Percentiles rank a stretch among this genome's conserved stretches.
These are phyloP conservation scores for Hemistola chrysoprasaria DNA, from an alignment of 2,888 invertebrate species.

Conservation along the genomic window DNA sequence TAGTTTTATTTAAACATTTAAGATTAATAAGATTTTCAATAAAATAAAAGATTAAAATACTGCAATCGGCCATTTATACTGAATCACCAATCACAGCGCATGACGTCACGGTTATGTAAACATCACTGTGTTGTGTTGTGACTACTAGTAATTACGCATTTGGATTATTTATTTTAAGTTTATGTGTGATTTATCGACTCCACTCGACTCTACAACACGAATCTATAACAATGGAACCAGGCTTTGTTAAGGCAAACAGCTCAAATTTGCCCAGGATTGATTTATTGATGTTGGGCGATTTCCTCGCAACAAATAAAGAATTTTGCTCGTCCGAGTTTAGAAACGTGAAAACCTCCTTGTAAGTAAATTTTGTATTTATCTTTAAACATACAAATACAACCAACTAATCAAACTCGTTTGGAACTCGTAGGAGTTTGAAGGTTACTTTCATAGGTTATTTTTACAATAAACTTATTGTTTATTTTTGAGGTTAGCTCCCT, in stretches of 20 bases:
- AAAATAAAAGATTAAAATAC: slow-evolving; percentile 2
- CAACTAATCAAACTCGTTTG: too few relatives aligned
- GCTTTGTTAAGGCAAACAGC: too few relatives aligned
- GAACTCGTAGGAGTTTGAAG: too few relatives aligned
- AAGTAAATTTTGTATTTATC: slow-evolving; percentile 7
- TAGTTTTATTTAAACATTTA: too few relatives aligned
- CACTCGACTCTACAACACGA: neutral
- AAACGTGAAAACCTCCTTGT: slow-evolving; percentile 13
- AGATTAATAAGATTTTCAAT: slow-evolving; percentile 1
- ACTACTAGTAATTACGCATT: neutral
- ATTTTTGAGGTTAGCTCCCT: slow-evolving; percentile 10
- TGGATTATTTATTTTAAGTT: neutral
- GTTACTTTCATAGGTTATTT: slow-evolving; percentile 5
- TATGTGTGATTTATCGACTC: neutral
- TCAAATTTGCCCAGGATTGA: slow-evolving; percentile 15
- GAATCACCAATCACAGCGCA: neutral
- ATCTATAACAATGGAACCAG: neutral
- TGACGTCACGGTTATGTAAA: too few relatives aligned
- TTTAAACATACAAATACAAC: too few relatives aligned
- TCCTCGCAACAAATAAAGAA: slow-evolving; percentile 10
- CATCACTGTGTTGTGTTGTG: neutral
- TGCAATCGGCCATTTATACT: slow-evolving; percentile 3
- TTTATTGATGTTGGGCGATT: slow-evolving; percentile 11
- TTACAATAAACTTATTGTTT: slow-evolving; percentile 8
- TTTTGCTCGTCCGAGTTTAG: slow-evolving; percentile 13